Percentiles rank a stretch among this genome's conserved stretches.
Evolutionary conservation across 2,888 invertebrate species (phyloP).

Genomic region (Lasioglossum marginatum): DNA sequence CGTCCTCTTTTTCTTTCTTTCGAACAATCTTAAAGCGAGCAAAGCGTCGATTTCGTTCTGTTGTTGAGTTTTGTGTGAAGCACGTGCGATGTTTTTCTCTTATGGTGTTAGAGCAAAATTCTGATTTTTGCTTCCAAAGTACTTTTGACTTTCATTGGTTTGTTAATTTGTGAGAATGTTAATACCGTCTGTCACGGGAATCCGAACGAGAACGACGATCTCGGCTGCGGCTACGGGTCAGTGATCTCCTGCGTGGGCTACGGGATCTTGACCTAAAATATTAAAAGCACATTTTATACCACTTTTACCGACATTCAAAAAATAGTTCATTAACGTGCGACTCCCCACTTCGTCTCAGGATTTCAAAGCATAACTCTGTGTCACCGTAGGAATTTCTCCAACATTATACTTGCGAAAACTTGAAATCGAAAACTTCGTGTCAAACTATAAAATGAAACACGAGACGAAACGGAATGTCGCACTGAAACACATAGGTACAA

Average conservation of each 20-base stretch:
- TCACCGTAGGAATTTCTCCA: neutral
- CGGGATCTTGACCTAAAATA: constrained; percentile 83
- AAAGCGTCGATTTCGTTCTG: neutral
- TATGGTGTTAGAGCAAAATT: neutral
- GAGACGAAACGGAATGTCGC: constrained; percentile 64
- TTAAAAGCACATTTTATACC: constrained; percentile 59
- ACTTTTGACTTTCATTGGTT: constrained; percentile 19
- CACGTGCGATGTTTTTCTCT: neutral
- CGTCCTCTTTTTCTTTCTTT: neutral
- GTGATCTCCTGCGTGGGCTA: constrained; percentile 82
- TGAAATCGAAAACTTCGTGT: neutral
- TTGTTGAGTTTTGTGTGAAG: constrained; percentile 4
- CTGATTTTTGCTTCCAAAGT: neutral
- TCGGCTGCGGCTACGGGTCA: constrained; percentile 83
- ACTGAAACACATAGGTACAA: constrained; percentile 75
- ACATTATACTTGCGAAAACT: neutral
- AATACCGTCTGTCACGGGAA: constrained; percentile 83
- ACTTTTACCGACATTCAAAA: constrained; percentile 35
- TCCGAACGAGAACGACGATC: constrained; percentile 83
- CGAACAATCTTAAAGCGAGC: constrained; percentile 5
- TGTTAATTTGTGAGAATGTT: constrained; percentile 58
- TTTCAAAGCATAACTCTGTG: neutral
- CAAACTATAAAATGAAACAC: neutral
- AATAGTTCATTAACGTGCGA: constrained; percentile 45
- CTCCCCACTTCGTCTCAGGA: constrained; percentile 46